Evolutionary conservation across 2,797 vertebrate genomes (phyloP).

Genomic region (Pangasius krempfi): DNA sequence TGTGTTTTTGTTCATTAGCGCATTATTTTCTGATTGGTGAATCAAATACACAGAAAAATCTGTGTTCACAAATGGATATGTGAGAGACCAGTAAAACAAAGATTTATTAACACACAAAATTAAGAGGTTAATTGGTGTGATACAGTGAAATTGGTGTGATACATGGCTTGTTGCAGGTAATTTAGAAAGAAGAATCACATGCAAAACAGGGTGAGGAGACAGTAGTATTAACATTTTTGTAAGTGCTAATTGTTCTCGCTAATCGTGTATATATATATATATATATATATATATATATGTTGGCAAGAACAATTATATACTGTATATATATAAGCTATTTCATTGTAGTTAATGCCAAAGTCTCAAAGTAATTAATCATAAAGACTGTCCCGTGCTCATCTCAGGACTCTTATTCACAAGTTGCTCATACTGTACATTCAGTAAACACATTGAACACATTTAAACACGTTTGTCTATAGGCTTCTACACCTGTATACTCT

Average conservation of each 20-base stretch:
- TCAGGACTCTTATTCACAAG: background rate
- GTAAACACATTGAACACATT: background rate
- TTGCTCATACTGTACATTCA: background rate
- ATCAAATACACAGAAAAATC: constrained; percentile 7
- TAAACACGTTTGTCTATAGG: background rate
- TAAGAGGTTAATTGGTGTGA: constrained; percentile 1
- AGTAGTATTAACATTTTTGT: background rate
- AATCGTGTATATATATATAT: too few relatives aligned
- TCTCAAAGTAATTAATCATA: background rate
- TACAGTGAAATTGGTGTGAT: background rate
- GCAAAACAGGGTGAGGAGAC: background rate
- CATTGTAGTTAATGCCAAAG: background rate
- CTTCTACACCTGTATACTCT: background rate
- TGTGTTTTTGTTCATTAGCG: constrained; percentile 16
- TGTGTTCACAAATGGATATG: background rate
- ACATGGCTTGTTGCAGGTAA: background rate
- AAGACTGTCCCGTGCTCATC: background rate
- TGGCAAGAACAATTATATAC: too few relatives aligned
- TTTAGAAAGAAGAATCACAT: background rate
- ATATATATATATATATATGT: too few relatives aligned
- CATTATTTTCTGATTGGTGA: constrained; percentile 11
- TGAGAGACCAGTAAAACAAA: background rate
- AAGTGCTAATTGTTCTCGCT: background rate
- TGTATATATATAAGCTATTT: background rate
- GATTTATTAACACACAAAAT: background rate